Percentiles rank a stretch among this genome's conserved stretches.
Conservation (phyloP, 2,113 vertebrate species). For the Heterotilapia buettikoferi region DNA sequence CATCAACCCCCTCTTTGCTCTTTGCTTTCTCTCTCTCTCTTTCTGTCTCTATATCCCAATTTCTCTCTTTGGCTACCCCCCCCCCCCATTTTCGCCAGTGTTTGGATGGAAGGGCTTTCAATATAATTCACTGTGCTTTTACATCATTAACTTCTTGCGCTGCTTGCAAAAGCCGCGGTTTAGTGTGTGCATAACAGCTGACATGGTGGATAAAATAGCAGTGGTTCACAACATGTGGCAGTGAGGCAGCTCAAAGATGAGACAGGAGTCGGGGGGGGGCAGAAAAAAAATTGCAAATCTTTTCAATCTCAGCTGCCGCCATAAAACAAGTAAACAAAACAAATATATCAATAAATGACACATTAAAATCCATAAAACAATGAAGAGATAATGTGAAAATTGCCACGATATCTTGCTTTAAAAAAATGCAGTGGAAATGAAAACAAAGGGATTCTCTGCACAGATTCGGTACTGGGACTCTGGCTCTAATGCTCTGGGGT, state of each 20-base stretch:
- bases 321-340: slow-evolving; percentile 33
- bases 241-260: slow-evolving; percentile 8
- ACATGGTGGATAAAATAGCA: slow-evolving; percentile 38
- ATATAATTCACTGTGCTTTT: slow-evolving; percentile 72
- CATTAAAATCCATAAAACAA: slow-evolving; percentile 65
- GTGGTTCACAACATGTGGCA: slow-evolving; percentile 29
- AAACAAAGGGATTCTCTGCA: slow-evolving; percentile 70
- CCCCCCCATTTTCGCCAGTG: neutral
- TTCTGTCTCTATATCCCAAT: slow-evolving; percentile 19
- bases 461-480: slow-evolving; percentile 62
- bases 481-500: slow-evolving; percentile 71
- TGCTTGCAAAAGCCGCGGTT: slow-evolving; percentile 57
- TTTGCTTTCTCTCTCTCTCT: neutral
- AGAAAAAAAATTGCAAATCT: neutral
- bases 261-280: neutral
- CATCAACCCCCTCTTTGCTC: neutral
- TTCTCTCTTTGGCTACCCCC: neutral
- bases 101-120: slow-evolving; percentile 64
- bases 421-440: slow-evolving; percentile 61
- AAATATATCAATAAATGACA: slow-evolving; percentile 51
- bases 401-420: slow-evolving; percentile 44
- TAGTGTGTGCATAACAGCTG: slow-evolving; percentile 48
- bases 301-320: slow-evolving; percentile 9
- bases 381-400: slow-evolving; percentile 52
- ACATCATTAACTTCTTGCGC: slow-evolving; percentile 70